These are phyloP conservation scores for Naja naja DNA, from an alignment of 2,113 vertebrate species.

Conservation along the genomic window DNA sequence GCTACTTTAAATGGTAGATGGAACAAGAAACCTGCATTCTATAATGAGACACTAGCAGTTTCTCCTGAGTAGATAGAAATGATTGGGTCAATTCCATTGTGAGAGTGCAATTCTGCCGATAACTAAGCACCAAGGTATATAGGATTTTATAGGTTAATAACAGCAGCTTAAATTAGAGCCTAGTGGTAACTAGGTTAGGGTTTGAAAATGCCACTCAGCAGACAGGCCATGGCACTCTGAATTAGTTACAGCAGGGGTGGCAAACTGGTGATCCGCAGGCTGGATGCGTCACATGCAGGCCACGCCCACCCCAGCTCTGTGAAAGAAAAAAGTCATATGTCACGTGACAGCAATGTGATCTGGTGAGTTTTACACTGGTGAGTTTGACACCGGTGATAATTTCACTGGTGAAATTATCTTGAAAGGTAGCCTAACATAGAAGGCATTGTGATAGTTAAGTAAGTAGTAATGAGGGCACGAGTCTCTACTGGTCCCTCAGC, in stretches of 20 bases:
- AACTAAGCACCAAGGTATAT: neutral
- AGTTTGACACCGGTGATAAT: too few species aligned
- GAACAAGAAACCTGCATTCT: neutral
- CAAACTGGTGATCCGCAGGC: too few species aligned
- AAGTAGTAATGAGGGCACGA: neutral
- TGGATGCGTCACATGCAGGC: too few species aligned
- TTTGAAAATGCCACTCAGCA: neutral
- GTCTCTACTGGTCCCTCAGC: neutral
- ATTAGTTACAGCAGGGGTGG: neutral
- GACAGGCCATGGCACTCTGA: neutral
- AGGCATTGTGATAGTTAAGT: neutral
- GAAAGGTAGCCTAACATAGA: neutral
- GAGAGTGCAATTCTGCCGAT: neutral
- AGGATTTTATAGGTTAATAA: neutral
- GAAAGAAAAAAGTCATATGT: too few species aligned
- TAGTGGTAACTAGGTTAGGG: neutral
- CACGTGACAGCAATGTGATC: too few species aligned
- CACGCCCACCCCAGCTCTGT: too few species aligned
- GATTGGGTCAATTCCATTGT: neutral
- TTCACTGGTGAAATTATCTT: too few species aligned
- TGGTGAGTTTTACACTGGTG: too few species aligned
- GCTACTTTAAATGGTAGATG: neutral
- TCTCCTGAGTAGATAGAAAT: neutral
- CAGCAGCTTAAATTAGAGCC: neutral
- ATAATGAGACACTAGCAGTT: neutral